Conservation (phyloP, 2,888 invertebrate species). For the Hyposoter dolosus region DNA sequence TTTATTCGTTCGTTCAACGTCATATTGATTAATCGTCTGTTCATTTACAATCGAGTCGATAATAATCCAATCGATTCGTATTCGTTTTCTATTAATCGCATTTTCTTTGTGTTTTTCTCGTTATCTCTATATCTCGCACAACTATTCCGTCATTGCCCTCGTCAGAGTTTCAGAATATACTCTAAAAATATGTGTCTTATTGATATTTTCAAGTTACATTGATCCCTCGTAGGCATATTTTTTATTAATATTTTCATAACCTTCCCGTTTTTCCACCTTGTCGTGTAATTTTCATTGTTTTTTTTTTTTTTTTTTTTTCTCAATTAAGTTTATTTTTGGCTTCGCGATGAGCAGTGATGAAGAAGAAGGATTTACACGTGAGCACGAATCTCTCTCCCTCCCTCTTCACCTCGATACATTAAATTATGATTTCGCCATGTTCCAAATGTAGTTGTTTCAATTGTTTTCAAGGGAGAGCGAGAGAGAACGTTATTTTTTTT, state of each 20-base stretch:
- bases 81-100: neutral
- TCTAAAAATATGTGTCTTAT: slow-evolving; percentile 83
- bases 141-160: slow-evolving; percentile 53
- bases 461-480: slow-evolving; percentile 15
- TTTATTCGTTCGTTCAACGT: slow-evolving; percentile 44
- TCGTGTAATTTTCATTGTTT: slow-evolving; percentile 46
- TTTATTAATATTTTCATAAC: slow-evolving; percentile 58
- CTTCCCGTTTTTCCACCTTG: slow-evolving; percentile 37
- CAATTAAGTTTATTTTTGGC: slow-evolving; percentile 73
- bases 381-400: slow-evolving; percentile 25
- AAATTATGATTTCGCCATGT: neutral
- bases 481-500: slow-evolving; percentile 3
- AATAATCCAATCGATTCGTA: slow-evolving; percentile 16
- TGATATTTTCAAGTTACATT: slow-evolving; percentile 81
- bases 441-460: neutral
- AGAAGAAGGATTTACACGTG: slow-evolving; percentile 71
- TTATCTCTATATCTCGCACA: slow-evolving; percentile 19
- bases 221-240: slow-evolving; percentile 80
- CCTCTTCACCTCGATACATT: slow-evolving; percentile 18
- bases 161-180: slow-evolving; percentile 77
- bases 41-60: slow-evolving; percentile 38
- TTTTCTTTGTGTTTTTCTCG: neutral
- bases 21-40: slow-evolving; percentile 34
- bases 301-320: slow-evolving; percentile 48
- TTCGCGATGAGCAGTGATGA: slow-evolving; percentile 77